These are phyloP conservation scores for Todiramphus saurophagus DNA, from an alignment of 2,113 vertebrate species.

Conservation along the genomic window DNA sequence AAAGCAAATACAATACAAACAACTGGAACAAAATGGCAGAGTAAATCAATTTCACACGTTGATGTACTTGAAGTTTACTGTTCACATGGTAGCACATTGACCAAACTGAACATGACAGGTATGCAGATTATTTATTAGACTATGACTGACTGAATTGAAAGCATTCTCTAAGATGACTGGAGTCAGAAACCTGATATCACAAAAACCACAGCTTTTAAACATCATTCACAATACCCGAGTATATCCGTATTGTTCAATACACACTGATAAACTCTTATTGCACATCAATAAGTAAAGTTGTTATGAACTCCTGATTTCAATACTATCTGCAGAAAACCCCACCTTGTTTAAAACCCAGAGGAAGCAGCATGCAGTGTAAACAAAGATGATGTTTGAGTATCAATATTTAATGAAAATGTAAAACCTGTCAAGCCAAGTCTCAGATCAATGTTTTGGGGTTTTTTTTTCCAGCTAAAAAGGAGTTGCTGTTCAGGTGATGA, in stretches of 20 bases:
- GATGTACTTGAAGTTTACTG: neutral
- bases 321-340: neutral
- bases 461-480: neutral
- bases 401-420: constrained; percentile 65
- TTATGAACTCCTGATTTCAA: constrained; percentile 13
- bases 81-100: neutral
- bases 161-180: neutral
- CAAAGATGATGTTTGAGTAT: constrained; percentile 49
- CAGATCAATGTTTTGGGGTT: neutral
- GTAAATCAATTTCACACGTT: neutral
- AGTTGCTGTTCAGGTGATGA: neutral
- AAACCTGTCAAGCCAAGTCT: constrained; percentile 41
- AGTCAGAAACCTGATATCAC: neutral
- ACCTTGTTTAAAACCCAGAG: constrained; percentile 14
- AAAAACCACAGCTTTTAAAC: neutral
- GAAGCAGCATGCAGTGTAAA: constrained; percentile 29
- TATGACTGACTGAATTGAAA: neutral
- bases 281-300: neutral
- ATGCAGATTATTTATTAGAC: neutral
- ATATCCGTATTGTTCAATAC: neutral
- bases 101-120: neutral
- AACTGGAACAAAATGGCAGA: neutral
- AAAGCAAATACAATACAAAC: neutral
- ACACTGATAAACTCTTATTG: neutral
- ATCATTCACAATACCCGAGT: neutral